Conservation (phyloP, 2,113 vertebrate species). For the Phylloscopus trochiloides region DNA sequence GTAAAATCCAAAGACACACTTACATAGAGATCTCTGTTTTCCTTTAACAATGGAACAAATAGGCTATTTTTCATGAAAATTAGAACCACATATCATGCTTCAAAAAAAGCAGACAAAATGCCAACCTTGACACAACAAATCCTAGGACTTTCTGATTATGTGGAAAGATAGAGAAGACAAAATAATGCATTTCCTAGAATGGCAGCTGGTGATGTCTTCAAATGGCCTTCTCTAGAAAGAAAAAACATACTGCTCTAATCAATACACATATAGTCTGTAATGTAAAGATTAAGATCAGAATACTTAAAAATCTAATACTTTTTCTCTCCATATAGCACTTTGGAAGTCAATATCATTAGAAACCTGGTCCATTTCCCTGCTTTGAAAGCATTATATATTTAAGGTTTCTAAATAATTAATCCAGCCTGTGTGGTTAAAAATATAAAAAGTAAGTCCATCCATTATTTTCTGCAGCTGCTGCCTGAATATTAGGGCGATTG, state of each 20-base stretch:
- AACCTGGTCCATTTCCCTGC: slow-evolving; percentile 66
- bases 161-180: slow-evolving; percentile 53
- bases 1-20: neutral
- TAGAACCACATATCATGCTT: neutral
- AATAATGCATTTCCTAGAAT: slow-evolving; percentile 68
- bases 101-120: neutral
- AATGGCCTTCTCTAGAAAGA: slow-evolving; percentile 65
- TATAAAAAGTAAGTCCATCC: slow-evolving; percentile 68
- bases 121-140: slow-evolving; percentile 13
- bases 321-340: slow-evolving; percentile 68
- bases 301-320: slow-evolving; percentile 80
- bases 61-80: slow-evolving; percentile 33
- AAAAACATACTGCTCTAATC: slow-evolving; percentile 64
- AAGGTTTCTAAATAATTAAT: slow-evolving; percentile 80
- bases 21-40: neutral
- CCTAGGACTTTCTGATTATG: slow-evolving; percentile 31
- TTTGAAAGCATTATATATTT: slow-evolving; percentile 78
- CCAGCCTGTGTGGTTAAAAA: slow-evolving; percentile 69
- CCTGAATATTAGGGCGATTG: slow-evolving; percentile 15
- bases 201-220: slow-evolving; percentile 53
- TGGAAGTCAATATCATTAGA: slow-evolving; percentile 74
- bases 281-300: slow-evolving; percentile 77
- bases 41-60: neutral
- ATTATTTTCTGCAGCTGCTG: slow-evolving; percentile 64
- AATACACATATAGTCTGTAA: slow-evolving; percentile 70